phyloP scores from a whole-genome alignment of 2,113 vertebrate genomes.

The Albula glossodonta region DNA sequence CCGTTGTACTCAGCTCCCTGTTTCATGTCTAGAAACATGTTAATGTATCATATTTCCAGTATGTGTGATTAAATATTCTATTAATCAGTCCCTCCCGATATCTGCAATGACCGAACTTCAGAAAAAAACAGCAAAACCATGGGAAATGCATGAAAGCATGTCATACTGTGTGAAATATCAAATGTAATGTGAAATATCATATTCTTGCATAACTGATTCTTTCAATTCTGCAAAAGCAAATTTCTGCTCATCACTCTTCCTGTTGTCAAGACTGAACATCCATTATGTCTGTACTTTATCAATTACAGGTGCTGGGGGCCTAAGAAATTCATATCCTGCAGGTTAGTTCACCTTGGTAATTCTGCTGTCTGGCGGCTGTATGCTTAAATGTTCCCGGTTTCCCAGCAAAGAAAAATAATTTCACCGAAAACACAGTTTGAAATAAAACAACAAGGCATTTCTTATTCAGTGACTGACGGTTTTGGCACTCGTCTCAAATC shows the following conservation, averaged over 20 bases:
- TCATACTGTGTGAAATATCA: too few species aligned
- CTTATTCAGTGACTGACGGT: neutral
- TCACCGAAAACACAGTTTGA: neutral
- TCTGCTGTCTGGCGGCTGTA: neutral
- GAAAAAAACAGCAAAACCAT: too few species aligned
- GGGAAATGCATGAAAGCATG: too few species aligned
- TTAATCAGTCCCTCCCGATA: too few species aligned
- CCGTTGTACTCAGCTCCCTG: neutral
- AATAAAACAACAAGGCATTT: neutral
- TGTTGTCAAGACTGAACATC: neutral
- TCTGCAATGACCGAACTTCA: too few species aligned
- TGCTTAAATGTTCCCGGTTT: neutral
- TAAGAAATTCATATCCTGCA: neutral
- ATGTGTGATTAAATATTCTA: neutral
- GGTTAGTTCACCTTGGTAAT: neutral
- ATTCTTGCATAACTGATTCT: too few species aligned
- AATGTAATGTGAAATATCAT: too few species aligned
- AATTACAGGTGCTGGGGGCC: neutral
- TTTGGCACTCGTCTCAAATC: too few species aligned
- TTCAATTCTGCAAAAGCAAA: too few species aligned
- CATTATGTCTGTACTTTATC: neutral
- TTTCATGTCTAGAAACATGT: neutral
- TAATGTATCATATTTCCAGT: neutral
- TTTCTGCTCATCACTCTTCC: neutral
- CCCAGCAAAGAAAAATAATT: too few species aligned